phyloP scores from a whole-genome alignment of 2,888 invertebrate species.

The Aspidapion aeneum region DNA sequence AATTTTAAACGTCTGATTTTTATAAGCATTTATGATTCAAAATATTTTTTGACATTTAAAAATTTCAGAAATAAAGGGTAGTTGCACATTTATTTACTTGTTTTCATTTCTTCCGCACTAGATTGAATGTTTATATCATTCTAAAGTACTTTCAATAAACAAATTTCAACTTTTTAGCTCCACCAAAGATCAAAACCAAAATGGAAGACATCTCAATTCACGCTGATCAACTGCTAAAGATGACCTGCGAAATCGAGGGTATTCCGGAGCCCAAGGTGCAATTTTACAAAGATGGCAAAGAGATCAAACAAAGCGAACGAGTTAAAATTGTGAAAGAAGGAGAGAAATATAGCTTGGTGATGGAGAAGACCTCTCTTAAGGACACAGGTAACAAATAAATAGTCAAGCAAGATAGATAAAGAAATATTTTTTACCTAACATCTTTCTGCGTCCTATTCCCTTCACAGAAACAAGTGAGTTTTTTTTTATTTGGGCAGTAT shows the following conservation, averaged over 20 bases:
- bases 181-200: slow-evolving; percentile 82
- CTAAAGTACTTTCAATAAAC: too few relatives aligned
- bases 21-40: too few relatives aligned
- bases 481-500: too few relatives aligned
- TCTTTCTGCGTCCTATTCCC: background rate
- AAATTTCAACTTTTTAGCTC: slow-evolving; percentile 58
- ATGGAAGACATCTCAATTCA: slow-evolving; percentile 70
- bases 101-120: too few relatives aligned
- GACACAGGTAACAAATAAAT: slow-evolving; percentile 59
- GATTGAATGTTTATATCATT: too few relatives aligned
- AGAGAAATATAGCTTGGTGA: slow-evolving; percentile 64
- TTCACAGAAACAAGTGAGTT: too few relatives aligned
- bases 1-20: too few relatives aligned
- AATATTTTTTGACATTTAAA: too few relatives aligned
- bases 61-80: too few relatives aligned
- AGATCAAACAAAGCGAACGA: slow-evolving; percentile 68
- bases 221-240: slow-evolving; percentile 68
- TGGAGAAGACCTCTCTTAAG: slow-evolving; percentile 67
- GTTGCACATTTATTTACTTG: too few relatives aligned
- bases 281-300: slow-evolving; percentile 86
- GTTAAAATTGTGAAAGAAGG: slow-evolving; percentile 71
- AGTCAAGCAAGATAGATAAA: background rate
- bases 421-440: background rate
- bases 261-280: slow-evolving; percentile 76
- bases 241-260: slow-evolving; percentile 81